phyloP scores from a whole-genome alignment of 1,140 invertebrate species.

The Ericerus pela region DNA sequence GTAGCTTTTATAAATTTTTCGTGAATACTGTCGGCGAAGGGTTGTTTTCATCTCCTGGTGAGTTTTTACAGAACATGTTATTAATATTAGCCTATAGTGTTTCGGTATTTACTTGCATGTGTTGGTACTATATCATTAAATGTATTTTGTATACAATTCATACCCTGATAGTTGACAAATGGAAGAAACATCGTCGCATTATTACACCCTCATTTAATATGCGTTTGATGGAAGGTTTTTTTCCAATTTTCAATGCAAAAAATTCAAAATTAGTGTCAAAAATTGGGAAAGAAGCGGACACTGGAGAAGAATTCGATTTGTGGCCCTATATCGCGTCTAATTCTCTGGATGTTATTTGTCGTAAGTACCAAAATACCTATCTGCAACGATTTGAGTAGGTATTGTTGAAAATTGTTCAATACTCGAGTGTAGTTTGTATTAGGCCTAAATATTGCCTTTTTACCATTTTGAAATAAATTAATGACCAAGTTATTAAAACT shows the following conservation, averaged over 20 bases:
- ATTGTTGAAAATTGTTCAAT: too few relatives aligned
- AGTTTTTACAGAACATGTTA: slow-evolving; percentile 16
- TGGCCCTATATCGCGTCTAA: slow-evolving; percentile 43
- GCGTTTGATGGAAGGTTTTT: slow-evolving; percentile 57
- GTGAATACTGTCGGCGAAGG: slow-evolving; percentile 20
- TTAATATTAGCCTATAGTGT: too few relatives aligned
- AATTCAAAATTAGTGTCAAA: slow-evolving; percentile 37
- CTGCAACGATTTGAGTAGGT: too few relatives aligned
- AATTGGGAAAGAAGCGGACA: slow-evolving; percentile 20
- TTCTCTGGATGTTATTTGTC: slow-evolving; percentile 67
- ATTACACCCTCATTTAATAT: slow-evolving; percentile 70
- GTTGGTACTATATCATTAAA: too few relatives aligned
- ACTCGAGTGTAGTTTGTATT: too few relatives aligned
- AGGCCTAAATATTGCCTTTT: too few relatives aligned
- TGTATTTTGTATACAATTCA: too few relatives aligned
- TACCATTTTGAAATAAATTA: too few relatives aligned
- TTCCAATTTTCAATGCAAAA: slow-evolving; percentile 59
- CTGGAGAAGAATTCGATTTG: slow-evolving; percentile 20
- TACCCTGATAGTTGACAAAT: slow-evolving; percentile 31
- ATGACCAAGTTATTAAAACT: too few relatives aligned
- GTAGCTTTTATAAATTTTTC: slow-evolving; percentile 21
- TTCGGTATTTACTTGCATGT: too few relatives aligned
- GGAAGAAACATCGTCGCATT: slow-evolving; percentile 44
- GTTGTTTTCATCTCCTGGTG: slow-evolving; percentile 22
- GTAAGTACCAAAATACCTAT: slow-evolving; percentile 37